Percentiles rank a stretch among this genome's conserved stretches.
These are phyloP conservation scores for Taxidea taxus DNA, from an alignment of 2,113 vertebrate species.

Conservation along the genomic window DNA sequence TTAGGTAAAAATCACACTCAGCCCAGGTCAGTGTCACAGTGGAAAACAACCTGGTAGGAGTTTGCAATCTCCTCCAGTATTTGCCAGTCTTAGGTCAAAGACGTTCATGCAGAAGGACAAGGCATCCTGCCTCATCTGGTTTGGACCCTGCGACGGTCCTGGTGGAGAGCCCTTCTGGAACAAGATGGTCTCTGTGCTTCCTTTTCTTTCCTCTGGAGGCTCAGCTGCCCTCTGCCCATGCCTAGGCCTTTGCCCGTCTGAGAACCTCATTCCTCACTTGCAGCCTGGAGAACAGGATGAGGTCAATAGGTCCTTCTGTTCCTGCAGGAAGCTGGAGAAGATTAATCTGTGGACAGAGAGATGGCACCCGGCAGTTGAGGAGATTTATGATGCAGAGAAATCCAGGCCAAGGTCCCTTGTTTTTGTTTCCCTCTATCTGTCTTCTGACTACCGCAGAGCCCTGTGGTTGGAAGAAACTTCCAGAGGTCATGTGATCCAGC, in stretches of 20 bases:
- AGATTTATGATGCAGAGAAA: constrained; percentile 51
- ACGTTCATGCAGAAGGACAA: not conserved
- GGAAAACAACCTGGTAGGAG: not conserved
- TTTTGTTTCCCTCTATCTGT: constrained; percentile 45
- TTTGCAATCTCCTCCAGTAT: not conserved
- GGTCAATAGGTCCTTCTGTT: constrained; percentile 27
- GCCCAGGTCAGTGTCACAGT: not conserved
- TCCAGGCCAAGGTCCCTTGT: constrained; percentile 33
- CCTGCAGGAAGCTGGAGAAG: constrained; percentile 56
- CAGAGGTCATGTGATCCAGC: not conserved
- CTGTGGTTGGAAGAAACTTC: constrained; percentile 43
- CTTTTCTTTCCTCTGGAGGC: not conserved
- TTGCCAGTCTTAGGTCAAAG: not conserved
- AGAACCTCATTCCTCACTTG: constrained; percentile 63
- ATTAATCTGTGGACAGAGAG: constrained; percentile 43
- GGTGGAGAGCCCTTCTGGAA: not conserved
- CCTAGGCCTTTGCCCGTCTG: not conserved
- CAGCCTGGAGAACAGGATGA: constrained; percentile 4
- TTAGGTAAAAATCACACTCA: not conserved
- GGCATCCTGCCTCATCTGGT: not conserved
- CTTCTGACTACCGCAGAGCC: not conserved
- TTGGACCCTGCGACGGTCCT: not conserved
- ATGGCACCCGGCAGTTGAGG: not conserved
- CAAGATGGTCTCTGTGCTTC: not conserved
- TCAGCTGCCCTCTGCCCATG: not conserved